Base-by-base conservation (phyloP, 1,140 invertebrate species). In the Cardiocondyla obscurior region DNA sequence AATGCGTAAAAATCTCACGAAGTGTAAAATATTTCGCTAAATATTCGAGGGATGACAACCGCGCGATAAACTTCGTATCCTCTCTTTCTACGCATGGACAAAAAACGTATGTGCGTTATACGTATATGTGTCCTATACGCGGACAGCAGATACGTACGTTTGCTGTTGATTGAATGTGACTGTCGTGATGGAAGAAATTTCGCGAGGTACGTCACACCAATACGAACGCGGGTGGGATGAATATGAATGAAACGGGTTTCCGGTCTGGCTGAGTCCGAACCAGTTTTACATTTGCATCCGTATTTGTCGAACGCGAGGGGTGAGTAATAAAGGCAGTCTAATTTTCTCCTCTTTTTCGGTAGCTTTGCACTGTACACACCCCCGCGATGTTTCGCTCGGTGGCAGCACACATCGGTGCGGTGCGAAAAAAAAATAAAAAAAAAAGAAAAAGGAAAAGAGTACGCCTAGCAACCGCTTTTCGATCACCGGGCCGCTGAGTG, bases 211-310 rank as follows among this genome's bases (percentile, higher is more conserved):
- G 77, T 77, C 81, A 65, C 85, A 64, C 83, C 88, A 65, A 70
- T 88, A 85, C 76, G 58, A 33, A 10, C 62, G 30, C 77, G 28
- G 64, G 55, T 58, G 46, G 85, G 81, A 90, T 90, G 88, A 90
- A 89, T 90, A 90, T 89, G 88, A 90, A 90, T 89, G 87, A 90
- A 90, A 87, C 85, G 72, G 83, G 72, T 90, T 90, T 89, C 74
- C 83, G 74, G 85, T 90, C 85, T 81, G 85, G 83, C 81, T 89
- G 88, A 90, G 84, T 60, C 55, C 67, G 72, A 58, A 70, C 65
- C 83, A 84, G 86, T 87, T 87, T 87, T 87, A 85, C 77, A 85
- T 85, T 88, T 82, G 85, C 87, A 85, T 87, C 53, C 81, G 81
- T 88, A 88, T 88, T 88, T 85, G 81, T 85, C 77, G 83, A 88